Evolutionary conservation across 2,888 invertebrate genomes (phyloP).

Genomic region (Mesorhabditis spiculigera): DNA sequence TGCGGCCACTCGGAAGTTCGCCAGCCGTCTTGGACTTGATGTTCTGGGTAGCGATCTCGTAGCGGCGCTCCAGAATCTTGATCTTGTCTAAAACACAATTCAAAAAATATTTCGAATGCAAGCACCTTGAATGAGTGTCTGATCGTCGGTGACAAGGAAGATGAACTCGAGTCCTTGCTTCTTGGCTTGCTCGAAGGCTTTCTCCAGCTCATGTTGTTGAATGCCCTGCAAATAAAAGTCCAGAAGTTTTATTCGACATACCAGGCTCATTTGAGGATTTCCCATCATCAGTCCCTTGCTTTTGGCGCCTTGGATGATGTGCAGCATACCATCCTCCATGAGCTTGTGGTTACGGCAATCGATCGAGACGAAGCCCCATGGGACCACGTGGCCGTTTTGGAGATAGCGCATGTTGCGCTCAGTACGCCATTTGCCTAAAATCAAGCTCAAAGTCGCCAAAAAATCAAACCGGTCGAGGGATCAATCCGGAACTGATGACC

Average conservation of each 20-base stretch:
- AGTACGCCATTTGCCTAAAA: too few species aligned
- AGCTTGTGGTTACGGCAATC: too few species aligned
- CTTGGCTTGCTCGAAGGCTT: too few species aligned
- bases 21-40: constrained; percentile 27
- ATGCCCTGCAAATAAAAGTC: background rate
- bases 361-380: too few species aligned
- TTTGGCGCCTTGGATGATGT: constrained; percentile 8
- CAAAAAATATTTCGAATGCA: constrained; percentile 8
- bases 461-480: background rate
- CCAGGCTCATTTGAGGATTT: background rate
- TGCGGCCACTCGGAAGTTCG: constrained; percentile 16
- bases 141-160: constrained; percentile 20
- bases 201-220: background rate
- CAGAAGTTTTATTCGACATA: background rate
- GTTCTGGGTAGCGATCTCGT: constrained; percentile 37
- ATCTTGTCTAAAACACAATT: constrained; percentile 11
- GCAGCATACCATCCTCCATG: too few species aligned
- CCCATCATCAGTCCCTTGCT: constrained; percentile 2
- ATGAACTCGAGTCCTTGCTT: constrained; percentile 11
- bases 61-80: constrained; percentile 24
- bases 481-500: background rate
- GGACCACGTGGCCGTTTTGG: too few species aligned
- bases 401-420: too few species aligned
- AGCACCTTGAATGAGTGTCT: constrained; percentile 16
- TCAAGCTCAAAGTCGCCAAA: too few species aligned